Conservation (phyloP, 2,797 vertebrate genomes). For the Mallotus villosus region DNA sequence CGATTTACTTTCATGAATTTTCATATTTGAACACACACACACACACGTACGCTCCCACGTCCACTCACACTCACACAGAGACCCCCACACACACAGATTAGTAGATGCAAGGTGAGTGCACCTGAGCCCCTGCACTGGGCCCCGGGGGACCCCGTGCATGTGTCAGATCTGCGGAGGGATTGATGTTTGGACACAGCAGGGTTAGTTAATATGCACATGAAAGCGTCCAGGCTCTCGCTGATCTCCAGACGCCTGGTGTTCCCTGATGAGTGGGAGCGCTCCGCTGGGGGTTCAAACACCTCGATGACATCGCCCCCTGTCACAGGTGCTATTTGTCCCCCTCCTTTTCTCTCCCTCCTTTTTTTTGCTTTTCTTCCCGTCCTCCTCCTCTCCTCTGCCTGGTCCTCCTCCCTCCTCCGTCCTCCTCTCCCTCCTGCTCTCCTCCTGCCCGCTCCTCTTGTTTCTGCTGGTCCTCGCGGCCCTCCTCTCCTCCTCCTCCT, state of each 20-base stretch:
- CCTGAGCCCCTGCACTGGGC: slow-evolving; percentile 28
- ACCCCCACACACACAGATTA: slow-evolving; percentile 32
- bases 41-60: not conserved
- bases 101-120: slow-evolving; percentile 43
- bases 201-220: slow-evolving; percentile 39
- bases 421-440: no score
- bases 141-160: not conserved
- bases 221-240: slow-evolving; percentile 46
- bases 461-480: no score
- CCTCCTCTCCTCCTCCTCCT: no score
- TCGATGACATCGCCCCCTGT: slow-evolving; percentile 48
- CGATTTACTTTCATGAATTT: not conserved
- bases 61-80: slow-evolving; percentile 12
- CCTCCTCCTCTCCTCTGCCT: no score
- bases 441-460: no score
- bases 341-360: no score
- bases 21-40: not conserved
- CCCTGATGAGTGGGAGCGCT: slow-evolving; percentile 57
- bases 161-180: not conserved
- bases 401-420: no score
- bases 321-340: no score
- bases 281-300: not conserved
- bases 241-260: slow-evolving; percentile 52
- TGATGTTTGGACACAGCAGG: not conserved
- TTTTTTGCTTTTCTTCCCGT: no score